phyloP scores from a whole-genome alignment of 2,888 invertebrate species.

The Leptogaster cylindrica region DNA sequence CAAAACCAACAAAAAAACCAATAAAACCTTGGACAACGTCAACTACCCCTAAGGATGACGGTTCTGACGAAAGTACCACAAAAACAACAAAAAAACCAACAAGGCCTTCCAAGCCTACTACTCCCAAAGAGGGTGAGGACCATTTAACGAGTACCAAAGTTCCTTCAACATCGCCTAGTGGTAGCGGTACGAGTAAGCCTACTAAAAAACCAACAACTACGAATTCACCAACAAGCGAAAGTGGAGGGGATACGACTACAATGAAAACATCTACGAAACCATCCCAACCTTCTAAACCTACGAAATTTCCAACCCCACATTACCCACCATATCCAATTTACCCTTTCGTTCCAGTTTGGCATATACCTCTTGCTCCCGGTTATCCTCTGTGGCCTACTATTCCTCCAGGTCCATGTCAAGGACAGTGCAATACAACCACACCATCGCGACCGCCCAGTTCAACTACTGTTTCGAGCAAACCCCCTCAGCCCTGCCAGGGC shows the following conservation, averaged over 20 bases:
- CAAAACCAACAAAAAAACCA: too few relatives aligned
- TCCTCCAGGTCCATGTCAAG: background rate
- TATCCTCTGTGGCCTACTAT: slow-evolving; percentile 34
- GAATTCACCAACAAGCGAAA: background rate
- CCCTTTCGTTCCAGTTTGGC: slow-evolving; percentile 24
- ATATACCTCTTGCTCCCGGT: background rate
- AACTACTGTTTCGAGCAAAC: background rate
- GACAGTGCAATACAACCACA: background rate
- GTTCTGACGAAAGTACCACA: background rate
- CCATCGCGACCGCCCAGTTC: background rate
- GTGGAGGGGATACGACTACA: background rate
- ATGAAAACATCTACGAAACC: background rate
- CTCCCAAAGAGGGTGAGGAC: background rate
- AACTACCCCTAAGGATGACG: too few relatives aligned
- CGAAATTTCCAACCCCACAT: background rate
- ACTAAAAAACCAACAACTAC: background rate
- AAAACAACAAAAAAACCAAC: background rate
- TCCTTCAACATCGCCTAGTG: too few relatives aligned
- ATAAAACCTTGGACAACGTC: too few relatives aligned
- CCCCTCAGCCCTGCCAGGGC: background rate
- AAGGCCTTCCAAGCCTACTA: background rate
- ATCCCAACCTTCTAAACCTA: background rate
- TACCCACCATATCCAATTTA: slow-evolving; percentile 27
- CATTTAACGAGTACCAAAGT: too few relatives aligned
- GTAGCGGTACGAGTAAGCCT: background rate